phyloP scores from a whole-genome alignment of 1,140 invertebrate species.

The Centruroides sculpturatus region DNA sequence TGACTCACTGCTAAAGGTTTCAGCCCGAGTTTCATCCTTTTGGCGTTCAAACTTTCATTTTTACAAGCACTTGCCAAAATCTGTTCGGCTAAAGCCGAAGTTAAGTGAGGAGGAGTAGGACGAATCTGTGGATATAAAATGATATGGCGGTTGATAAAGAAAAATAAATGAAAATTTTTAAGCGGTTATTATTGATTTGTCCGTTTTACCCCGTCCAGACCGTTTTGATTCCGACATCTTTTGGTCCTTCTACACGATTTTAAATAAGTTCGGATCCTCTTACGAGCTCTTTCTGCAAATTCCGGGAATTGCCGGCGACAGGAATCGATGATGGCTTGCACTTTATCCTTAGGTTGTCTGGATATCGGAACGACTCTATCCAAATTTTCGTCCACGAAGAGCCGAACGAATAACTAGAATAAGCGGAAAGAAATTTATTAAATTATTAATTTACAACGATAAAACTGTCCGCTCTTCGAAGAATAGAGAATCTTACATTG shows the following conservation, averaged over 20 bases:
- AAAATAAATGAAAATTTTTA: too few relatives aligned
- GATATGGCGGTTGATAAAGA: too few relatives aligned
- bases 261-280: slow-evolving; percentile 85
- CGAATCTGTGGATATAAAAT: too few relatives aligned
- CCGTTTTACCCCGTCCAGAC: slow-evolving; percentile 47
- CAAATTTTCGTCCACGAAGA: slow-evolving; percentile 93
- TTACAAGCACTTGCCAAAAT: slow-evolving; percentile 87
- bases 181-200: neutral
- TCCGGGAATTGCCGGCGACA: slow-evolving; percentile 92
- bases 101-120: slow-evolving; percentile 65
- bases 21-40: slow-evolving; percentile 83
- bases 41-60: slow-evolving; percentile 91
- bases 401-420: slow-evolving; percentile 83
- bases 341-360: slow-evolving; percentile 94
- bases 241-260: slow-evolving; percentile 87
- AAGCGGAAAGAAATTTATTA: too few relatives aligned
- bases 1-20: slow-evolving; percentile 58
- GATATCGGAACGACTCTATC: slow-evolving; percentile 92
- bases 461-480: too few relatives aligned
- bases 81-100: slow-evolving; percentile 87
- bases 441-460: too few relatives aligned
- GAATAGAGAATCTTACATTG: slow-evolving; percentile 46
- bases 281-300: slow-evolving; percentile 81
- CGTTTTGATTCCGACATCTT: slow-evolving; percentile 57
- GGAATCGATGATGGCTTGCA: slow-evolving; percentile 91